Evolutionary conservation across 1,140 invertebrate genomes (phyloP), one percentile per base, ranked within the genome.

Genomic region (Lordiphosa stackelbergi): DNA sequence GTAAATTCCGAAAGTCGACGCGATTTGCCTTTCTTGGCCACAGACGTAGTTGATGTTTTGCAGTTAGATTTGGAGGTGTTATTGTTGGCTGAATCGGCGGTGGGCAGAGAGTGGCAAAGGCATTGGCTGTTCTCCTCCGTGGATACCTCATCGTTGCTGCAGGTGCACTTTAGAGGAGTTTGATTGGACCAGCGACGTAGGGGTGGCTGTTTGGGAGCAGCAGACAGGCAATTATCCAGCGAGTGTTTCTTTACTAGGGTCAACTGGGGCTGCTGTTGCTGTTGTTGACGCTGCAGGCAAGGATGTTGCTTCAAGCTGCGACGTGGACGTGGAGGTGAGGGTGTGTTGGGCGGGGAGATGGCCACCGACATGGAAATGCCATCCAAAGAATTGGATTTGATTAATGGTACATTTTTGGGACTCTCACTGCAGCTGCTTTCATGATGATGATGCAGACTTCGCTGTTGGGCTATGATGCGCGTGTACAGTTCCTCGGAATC

Each of bases 1-100:
- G 87, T 88, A 83, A 88, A 88, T 79, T 88, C 87, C 64, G 86
- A 88, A 66, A 88, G 73, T 61, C 87, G 86, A 36, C 87, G 84
- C 58, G 87, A 87, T 85, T 88, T 88, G 71, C 72, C 72, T 78
- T 87, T 87, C 56, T 85, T 87, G 69, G 64, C 37, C 22, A 24
- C 22, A 24, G 22, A 5, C 43, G 64, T 13, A 10, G 47, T 51
- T 16, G 59, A 22, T 16, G 48, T 31, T 36, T 43, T 45, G 43
- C 41, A 24, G 41, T 61, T 68, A 47, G 59, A 65, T 57, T 69
- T 73, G 41, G 47, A 42, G 10, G 19, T 19, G 16, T 16, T 16
- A 16, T 16, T 16, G 16, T 16, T 16, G 16, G 16, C 16, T 16
- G 16, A 2, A 16, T 16, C 16, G 16, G n/a, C n/a, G n/a, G n/a